Evolutionary conservation across 2,113 vertebrate genomes (phyloP).

Genomic region (Pithys albifrons): DNA sequence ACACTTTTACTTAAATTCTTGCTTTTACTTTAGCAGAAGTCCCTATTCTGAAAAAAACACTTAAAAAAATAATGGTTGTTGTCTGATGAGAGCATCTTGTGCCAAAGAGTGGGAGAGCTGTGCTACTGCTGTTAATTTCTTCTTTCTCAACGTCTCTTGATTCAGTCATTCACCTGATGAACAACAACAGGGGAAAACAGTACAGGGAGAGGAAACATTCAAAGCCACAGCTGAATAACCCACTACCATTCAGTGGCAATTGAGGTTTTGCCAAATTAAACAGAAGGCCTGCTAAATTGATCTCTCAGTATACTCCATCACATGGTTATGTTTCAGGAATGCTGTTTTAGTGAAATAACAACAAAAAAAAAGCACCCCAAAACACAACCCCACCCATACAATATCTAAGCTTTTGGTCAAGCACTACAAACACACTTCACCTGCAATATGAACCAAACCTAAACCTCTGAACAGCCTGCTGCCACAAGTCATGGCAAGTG

Average conservation of each 20-base stretch:
- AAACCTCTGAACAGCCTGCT: neutral
- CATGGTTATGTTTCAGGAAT: neutral
- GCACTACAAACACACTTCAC: neutral
- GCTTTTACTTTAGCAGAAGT: neutral
- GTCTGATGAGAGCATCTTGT: neutral
- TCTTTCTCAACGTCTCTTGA: neutral
- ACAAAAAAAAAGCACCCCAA: neutral
- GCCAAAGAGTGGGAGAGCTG: neutral
- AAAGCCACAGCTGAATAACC: neutral
- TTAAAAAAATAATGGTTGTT: neutral
- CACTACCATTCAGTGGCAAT: neutral
- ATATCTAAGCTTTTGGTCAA: neutral
- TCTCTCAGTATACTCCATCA: neutral
- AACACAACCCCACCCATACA: neutral
- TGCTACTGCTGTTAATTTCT: neutral
- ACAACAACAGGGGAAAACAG: neutral
- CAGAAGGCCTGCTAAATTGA: neutral
- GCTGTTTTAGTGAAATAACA: neutral
- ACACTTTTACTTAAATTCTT: neutral
- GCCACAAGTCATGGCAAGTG: accelerated
- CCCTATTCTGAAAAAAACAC: neutral
- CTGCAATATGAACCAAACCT: neutral
- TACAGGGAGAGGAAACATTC: neutral
- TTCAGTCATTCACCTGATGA: neutral
- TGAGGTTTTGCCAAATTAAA: constrained; percentile 14